phyloP scores from a whole-genome alignment of 2,797 vertebrate genomes.

The Vespertilio murinus region DNA sequence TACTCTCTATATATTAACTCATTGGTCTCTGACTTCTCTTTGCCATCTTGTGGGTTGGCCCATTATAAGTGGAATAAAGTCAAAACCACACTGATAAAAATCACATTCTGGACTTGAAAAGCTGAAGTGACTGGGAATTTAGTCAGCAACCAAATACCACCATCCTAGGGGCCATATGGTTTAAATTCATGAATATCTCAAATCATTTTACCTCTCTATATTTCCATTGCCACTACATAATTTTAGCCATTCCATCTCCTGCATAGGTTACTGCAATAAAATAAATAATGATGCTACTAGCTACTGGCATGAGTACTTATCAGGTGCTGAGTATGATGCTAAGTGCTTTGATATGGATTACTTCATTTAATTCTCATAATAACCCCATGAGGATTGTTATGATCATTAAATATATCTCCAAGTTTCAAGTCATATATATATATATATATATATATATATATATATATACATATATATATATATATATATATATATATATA shows the following conservation, averaged over 20 bases:
- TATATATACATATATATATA: no score
- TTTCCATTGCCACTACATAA: not conserved
- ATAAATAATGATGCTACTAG: not conserved
- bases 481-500: not conserved
- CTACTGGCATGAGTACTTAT: not conserved
- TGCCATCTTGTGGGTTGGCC: not conserved
- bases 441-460: not conserved
- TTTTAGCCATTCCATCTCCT: not conserved
- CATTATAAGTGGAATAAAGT: not conserved
- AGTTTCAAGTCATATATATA: no score
- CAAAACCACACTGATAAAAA: not conserved
- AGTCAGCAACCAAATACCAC: not conserved
- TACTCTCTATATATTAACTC: not conserved
- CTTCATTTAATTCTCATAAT: not conserved
- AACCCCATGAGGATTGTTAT: not conserved
- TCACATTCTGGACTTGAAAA: slow-evolving; percentile 9
- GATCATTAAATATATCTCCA: no score
- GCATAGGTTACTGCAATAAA: not conserved
- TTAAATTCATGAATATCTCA: not conserved
- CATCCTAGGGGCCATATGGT: not conserved
- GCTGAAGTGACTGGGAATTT: not conserved
- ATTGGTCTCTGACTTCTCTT: not conserved
- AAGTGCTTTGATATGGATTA: not conserved
- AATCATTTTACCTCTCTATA: not conserved
- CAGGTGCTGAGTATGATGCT: not conserved